Percentiles rank a stretch among this genome's conserved stretches.
These are phyloP conservation scores for Charanyca ferruginea DNA, from an alignment of 2,888 invertebrate species.

Conservation along the genomic window DNA sequence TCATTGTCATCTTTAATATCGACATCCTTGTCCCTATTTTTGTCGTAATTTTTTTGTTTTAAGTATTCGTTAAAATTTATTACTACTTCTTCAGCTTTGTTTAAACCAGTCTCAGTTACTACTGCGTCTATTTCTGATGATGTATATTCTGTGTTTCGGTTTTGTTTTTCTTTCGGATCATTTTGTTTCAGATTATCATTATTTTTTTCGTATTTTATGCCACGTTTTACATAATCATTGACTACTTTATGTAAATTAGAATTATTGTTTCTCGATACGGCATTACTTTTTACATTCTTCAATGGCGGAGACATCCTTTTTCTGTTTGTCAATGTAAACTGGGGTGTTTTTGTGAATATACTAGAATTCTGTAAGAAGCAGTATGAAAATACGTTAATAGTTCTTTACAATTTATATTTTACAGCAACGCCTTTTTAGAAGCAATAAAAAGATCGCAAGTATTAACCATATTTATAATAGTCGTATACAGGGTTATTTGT, in stretches of 20 bases:
- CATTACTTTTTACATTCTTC: conserved; percentile 68
- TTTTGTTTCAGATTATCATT: conserved; percentile 13
- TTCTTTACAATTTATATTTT: too few relatives aligned
- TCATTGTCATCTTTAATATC: conserved; percentile 70
- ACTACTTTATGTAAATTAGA: conserved; percentile 72
- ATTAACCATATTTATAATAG: too few relatives aligned
- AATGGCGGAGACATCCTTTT: conserved; percentile 21
- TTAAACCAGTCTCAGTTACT: conserved; percentile 59
- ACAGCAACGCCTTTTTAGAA: too few relatives aligned
- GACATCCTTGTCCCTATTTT: conserved; percentile 31
- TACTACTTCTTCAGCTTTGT: conserved; percentile 66
- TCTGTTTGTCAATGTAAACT: conserved; percentile 66
- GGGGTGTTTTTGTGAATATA: conserved; percentile 68
- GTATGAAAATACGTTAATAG: not conserved
- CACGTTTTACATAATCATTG: conserved; percentile 72
- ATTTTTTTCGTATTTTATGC: conserved; percentile 19
- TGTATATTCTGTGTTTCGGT: not conserved
- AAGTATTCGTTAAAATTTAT: conserved; percentile 63
- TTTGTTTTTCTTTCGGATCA: not conserved
- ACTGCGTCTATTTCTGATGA: conserved; percentile 22
- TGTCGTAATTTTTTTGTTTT: conserved; percentile 42
- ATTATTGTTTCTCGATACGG: conserved; percentile 75
- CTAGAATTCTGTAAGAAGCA: conserved; percentile 68
- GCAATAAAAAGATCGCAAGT: too few relatives aligned
- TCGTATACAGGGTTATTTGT: too few relatives aligned